phyloP scores from a whole-genome alignment of 2,113 vertebrate genomes.

The Labeo rohita region DNA sequence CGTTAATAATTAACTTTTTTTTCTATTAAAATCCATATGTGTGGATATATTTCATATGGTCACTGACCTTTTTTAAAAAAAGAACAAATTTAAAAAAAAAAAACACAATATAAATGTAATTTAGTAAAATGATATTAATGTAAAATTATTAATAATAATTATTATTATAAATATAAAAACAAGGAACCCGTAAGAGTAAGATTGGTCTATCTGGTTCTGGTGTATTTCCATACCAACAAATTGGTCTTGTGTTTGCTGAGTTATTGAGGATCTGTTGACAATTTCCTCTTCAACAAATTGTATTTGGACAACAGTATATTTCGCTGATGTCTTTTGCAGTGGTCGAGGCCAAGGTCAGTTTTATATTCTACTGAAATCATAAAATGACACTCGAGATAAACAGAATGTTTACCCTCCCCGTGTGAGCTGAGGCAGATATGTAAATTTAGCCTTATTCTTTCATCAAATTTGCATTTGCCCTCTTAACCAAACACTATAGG shows the following conservation, averaged over 20 bases:
- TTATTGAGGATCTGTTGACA: slow-evolving; percentile 81
- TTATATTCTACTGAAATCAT: slow-evolving; percentile 99
- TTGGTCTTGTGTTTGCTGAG: slow-evolving; percentile 79
- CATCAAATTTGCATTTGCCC: slow-evolving; percentile 99
- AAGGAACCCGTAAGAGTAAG: slow-evolving; percentile 35
- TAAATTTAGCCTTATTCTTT: slow-evolving; percentile 99
- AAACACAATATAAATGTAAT: neutral
- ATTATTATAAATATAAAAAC: neutral
- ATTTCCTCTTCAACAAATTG: slow-evolving; percentile 88
- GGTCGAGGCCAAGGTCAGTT: slow-evolving; percentile 95
- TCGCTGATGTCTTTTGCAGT: slow-evolving; percentile 88
- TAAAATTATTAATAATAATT: neutral
- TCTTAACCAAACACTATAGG: slow-evolving; percentile 99
- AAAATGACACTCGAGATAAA: slow-evolving; percentile 99
- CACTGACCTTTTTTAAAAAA: slow-evolving; percentile 33
- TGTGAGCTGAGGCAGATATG: slow-evolving; percentile 99
- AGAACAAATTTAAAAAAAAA: neutral
- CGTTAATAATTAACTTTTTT: neutral
- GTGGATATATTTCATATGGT: neutral
- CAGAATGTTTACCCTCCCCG: slow-evolving; percentile 99
- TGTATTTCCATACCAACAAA: slow-evolving; percentile 66
- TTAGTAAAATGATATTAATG: neutral
- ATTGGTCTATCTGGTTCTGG: slow-evolving; percentile 54
- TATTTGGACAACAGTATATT: slow-evolving; percentile 91
- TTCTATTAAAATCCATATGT: neutral